Evolutionary conservation across 2,888 invertebrate species (phyloP).

Genomic region (Oligia latruncula): DNA sequence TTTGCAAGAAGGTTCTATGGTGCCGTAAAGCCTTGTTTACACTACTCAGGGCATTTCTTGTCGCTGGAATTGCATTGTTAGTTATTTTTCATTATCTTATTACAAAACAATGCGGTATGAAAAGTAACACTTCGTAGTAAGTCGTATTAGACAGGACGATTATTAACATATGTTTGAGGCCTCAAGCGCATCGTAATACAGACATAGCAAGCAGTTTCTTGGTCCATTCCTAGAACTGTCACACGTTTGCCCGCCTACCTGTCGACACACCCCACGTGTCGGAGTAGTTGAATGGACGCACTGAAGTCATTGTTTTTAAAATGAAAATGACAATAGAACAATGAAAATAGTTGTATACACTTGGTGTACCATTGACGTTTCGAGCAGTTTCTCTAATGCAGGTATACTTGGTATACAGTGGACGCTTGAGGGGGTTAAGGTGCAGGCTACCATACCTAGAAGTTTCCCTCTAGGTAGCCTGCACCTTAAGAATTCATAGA

Average conservation of each 20-base stretch:
- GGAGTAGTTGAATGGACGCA: too few relatives aligned
- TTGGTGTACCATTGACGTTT: too few relatives aligned
- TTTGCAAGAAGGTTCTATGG: conserved; percentile 26
- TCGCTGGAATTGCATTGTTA: background rate
- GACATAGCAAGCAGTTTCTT: background rate
- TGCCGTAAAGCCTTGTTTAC: conserved; percentile 5
- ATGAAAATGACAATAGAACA: too few relatives aligned
- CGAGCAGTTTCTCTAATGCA: too few relatives aligned
- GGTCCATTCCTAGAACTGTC: background rate
- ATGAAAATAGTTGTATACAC: too few relatives aligned
- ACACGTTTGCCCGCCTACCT: too few relatives aligned
- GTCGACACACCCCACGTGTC: too few relatives aligned
- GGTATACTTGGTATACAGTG: too few relatives aligned
- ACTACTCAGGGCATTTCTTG: conserved; percentile 19
- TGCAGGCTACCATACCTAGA: background rate
- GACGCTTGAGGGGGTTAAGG: background rate
- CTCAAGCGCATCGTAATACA: background rate
- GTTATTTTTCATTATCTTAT: background rate
- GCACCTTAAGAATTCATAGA: conserved; percentile 1
- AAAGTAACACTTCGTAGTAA: background rate
- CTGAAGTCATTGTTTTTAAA: too few relatives aligned
- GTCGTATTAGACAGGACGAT: background rate
- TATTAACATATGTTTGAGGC: background rate
- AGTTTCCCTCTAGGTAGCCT: background rate
- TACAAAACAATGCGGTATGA: background rate